These are phyloP conservation scores for Unio pictorum DNA, from an alignment of 2,888 invertebrate genomes.

Conservation along the genomic window DNA sequence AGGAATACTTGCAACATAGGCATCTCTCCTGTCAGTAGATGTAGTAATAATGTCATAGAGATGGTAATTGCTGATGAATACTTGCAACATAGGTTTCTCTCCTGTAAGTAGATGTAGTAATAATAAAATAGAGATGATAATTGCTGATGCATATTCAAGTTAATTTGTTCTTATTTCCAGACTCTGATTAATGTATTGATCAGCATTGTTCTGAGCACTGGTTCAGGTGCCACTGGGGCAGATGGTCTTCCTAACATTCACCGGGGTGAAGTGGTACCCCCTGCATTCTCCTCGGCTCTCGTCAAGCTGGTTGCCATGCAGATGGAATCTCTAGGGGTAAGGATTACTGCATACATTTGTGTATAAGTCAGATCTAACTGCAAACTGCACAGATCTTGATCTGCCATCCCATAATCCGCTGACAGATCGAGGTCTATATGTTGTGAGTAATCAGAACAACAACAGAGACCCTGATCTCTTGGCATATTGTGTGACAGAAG, in stretches of 20 bases:
- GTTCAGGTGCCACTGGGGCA: conserved; percentile 56
- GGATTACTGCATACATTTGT: conserved; percentile 30
- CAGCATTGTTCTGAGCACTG: conserved; percentile 81
- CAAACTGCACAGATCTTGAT: too few species aligned
- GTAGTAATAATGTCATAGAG: neutral
- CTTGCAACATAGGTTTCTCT: too few species aligned
- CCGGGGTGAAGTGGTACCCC: conserved; percentile 79
- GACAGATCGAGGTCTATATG: too few species aligned
- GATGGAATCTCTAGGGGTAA: conserved; percentile 92
- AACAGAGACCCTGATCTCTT: too few species aligned
- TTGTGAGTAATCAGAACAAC: too few species aligned
- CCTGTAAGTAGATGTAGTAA: too few species aligned
- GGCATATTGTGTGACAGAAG: too few species aligned
- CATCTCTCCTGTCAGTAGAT: too few species aligned
- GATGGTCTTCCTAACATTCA: conserved; percentile 63
- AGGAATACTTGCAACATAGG: neutral
- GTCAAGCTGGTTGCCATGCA: conserved; percentile 94
- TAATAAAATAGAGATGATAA: neutral
- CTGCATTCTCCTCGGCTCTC: conserved; percentile 96
- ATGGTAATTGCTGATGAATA: neutral
- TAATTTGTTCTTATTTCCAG: conserved; percentile 56
- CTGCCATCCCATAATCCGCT: too few species aligned
- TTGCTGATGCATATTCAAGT: neutral
- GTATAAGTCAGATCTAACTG: too few species aligned
- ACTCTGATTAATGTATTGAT: conserved; percentile 75